phyloP scores from a whole-genome alignment of 2,888 invertebrate species.

The Diachrysia chrysitis region DNA sequence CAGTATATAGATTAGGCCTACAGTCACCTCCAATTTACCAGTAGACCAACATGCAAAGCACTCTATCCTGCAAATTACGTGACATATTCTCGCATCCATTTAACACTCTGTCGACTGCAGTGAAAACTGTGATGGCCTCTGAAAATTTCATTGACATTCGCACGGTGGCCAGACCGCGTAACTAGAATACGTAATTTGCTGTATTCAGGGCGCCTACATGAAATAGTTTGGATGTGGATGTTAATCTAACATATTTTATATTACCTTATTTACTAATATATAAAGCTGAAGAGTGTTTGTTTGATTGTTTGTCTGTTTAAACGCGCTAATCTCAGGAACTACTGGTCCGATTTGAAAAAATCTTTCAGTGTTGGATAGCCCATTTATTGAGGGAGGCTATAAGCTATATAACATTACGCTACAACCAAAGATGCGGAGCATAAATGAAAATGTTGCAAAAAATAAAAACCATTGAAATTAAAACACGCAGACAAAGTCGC shows the following conservation, averaged over 20 bases:
- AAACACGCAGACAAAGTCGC: too few species aligned
- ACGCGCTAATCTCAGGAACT: too few species aligned
- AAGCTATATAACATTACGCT: too few species aligned
- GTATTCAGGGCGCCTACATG: slow-evolving; percentile 43
- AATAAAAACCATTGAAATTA: too few species aligned
- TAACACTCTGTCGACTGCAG: neutral
- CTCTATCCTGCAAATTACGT: neutral
- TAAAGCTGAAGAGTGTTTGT: too few species aligned
- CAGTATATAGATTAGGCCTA: neutral
- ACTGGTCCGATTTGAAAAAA: too few species aligned
- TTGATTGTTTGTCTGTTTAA: too few species aligned
- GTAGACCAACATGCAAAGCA: neutral
- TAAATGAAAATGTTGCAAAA: too few species aligned
- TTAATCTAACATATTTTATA: neutral
- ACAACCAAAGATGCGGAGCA: too few species aligned
- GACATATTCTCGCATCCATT: neutral
- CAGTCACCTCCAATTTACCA: neutral
- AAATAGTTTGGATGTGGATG: neutral
- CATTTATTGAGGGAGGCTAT: too few species aligned
- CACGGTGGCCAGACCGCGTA: slow-evolving; percentile 23
- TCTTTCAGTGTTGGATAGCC: too few species aligned
- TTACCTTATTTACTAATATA: too few species aligned
- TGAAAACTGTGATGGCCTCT: slow-evolving; percentile 16
- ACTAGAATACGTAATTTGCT: slow-evolving; percentile 48
- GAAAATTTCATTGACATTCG: slow-evolving; percentile 50